Evolutionary conservation across 2,113 vertebrate genomes (phyloP), one percentile per base, ranked within the genome.

Genomic region (Thalassarche chlororhynchos): DNA sequence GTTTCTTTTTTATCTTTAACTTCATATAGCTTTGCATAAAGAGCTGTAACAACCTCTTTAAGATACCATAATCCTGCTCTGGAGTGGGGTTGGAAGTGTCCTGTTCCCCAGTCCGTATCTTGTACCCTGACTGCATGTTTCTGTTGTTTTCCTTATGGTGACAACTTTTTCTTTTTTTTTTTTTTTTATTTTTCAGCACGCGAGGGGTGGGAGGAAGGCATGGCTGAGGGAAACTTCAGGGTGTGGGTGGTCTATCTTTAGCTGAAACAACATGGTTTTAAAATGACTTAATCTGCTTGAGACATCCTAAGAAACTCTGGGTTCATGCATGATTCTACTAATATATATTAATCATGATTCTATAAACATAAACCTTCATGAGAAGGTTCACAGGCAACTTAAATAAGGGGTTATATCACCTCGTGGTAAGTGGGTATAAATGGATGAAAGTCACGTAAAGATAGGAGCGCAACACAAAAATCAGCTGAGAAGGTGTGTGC

Each of bases 221-320:
- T 12, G 36, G 51, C 51, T 0, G 0, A 92, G 34, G 46, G n/a
- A 92, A 76, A 77, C 55, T 74, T 68, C 19, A 70, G 46, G 19
- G 34, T 2, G 93, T 95, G 86, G 86, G 83, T 87, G 83, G 84
- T 78, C 91, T 96, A 92, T 87, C 55, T 96, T 95, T 89, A 94
- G 52, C 51, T 78, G 25, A 51, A 84, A 64, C 68, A 78, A 55
- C 32, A 58, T 87, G 76, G 24, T 62, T 96, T 87, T 66, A 61
- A 96, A 87, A 84, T 93, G 2, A 87, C 49, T 90, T 93, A 54
- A 78, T 90, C 64, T 87, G 54, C 46, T 81, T 79, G 31, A 94
- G 89, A 49, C 14, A 81, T 47, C 12, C 32, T 89, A 72, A 76
- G 81, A 79, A 89, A 69, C 32, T 76, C 52, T 4, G 7, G 8